Base-by-base conservation (phyloP, 1,140 invertebrate genomes). In the Ctenoplectra terminalis region DNA sequence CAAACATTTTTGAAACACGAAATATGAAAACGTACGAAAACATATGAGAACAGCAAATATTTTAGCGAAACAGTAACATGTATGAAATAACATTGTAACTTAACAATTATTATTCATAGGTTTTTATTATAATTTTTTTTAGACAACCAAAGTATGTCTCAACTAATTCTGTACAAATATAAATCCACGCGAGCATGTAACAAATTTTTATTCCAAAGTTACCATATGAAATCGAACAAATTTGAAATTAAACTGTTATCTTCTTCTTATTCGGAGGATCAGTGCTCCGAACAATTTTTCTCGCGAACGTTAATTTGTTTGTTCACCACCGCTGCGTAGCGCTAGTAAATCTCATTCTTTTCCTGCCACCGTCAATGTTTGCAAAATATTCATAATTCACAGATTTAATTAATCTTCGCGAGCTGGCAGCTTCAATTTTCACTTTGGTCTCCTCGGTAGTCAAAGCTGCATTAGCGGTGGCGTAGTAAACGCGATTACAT, bases 271-370 rank as follows among this genome's bases (percentile, higher is more conserved):
- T 0, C 26, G 13, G n/a, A 6, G 26, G 26, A 15, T 13, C 4
- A 13, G 1, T 13, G 26, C 52, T n/a, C n/a, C n/a, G n/a, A n/a
- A n/a, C n/a, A n/a, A 26, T 0, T 17, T 17, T 1, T 5, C 26
- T 13, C n/a, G 13, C 56, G 15, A 61, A 34, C 20, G 1, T 34
- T 34, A 20, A 64, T 64, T 43, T 11, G 5, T 23, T 31, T 6
- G 1, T 13, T n/a, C n/a, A n/a, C n/a, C n/a, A n/a, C n/a, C 17
- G 1, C n/a, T 11, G 11, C 6, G 1, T 0, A 4, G 29, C 15
- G n/a, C 23, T 43, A 6, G n/a, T 0, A 29, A 17, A 23, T 13
- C 2, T 23, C 8, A 23, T 48, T 67, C 26, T 66, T 46, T 1
- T 29, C 8, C 3, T 26, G 0, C 8, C 8, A 20, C 1, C 17